phyloP scores from a whole-genome alignment of 2,888 invertebrate species.

The Lycaena phlaeas region DNA sequence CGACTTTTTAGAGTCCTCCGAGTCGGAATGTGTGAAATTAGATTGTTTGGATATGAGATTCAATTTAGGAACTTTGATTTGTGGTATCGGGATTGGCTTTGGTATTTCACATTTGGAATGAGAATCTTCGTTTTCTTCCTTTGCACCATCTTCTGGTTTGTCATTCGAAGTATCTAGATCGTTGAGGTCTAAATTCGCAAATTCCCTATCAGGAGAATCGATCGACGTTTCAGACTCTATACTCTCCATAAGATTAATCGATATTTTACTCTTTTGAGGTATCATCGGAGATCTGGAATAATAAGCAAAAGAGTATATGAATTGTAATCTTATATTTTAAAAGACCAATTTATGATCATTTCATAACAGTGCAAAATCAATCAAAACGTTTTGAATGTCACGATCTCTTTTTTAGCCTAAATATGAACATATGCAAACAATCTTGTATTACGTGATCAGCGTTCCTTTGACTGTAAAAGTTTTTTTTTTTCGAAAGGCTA shows the following conservation, averaged over 20 bases:
- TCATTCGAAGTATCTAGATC: slow-evolving; percentile 54
- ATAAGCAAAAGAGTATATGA: too few relatives aligned
- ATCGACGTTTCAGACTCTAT: slow-evolving; percentile 68
- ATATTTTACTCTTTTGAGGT: slow-evolving; percentile 59
- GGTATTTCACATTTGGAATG: slow-evolving; percentile 30
- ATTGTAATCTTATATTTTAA: too few relatives aligned
- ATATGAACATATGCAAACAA: too few relatives aligned
- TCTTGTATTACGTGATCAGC: too few relatives aligned
- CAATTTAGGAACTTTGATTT: slow-evolving; percentile 56
- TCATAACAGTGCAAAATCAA: too few relatives aligned
- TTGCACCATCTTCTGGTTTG: slow-evolving; percentile 32
- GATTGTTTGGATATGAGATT: slow-evolving; percentile 38
- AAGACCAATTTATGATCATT: too few relatives aligned
- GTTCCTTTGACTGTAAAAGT: too few relatives aligned
- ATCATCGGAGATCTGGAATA: slow-evolving; percentile 63
- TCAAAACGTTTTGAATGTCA: too few relatives aligned
- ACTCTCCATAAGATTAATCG: slow-evolving; percentile 67
- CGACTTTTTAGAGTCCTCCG: slow-evolving; percentile 45
- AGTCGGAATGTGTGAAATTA: slow-evolving; percentile 40
- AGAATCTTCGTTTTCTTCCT: slow-evolving; percentile 30
- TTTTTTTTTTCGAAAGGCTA: too few relatives aligned
- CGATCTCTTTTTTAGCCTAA: too few relatives aligned
- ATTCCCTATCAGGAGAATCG: slow-evolving; percentile 62
- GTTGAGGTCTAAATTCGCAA: slow-evolving; percentile 56
- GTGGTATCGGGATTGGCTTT: slow-evolving; percentile 40